Conservation (phyloP, 2,797 vertebrate species). For the Pipistrellus kuhlii region DNA sequence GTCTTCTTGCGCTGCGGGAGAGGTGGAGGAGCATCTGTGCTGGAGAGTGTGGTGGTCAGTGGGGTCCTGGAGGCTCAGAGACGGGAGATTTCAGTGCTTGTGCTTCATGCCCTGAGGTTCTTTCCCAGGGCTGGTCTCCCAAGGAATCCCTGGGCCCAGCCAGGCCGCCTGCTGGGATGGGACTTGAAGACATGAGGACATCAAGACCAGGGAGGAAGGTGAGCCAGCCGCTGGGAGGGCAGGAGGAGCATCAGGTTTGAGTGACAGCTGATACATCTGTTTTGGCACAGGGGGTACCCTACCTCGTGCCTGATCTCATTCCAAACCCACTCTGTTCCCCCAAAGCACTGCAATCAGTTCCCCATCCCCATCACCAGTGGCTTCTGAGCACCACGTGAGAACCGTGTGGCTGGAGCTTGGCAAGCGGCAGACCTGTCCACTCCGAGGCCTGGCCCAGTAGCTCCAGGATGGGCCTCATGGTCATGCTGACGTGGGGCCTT, state of each 20-base stretch:
- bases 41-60: fast-evolving
- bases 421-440: neutral
- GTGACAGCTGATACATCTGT: neutral
- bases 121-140: neutral
- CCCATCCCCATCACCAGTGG: neutral
- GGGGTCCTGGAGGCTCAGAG: neutral
- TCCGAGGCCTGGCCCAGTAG: neutral
- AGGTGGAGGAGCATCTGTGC: neutral
- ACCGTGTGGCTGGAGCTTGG: neutral
- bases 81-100: no score
- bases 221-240: neutral
- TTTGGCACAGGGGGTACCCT: neutral
- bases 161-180: no score
- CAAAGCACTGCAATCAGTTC: neutral
- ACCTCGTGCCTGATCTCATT: neutral
- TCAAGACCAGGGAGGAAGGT: neutral
- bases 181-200: neutral
- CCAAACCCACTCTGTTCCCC: neutral
- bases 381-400: neutral
- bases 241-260: neutral
- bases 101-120: neutral
- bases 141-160: neutral
- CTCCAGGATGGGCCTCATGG: fast-evolving
- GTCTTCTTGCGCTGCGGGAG: neutral
- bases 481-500: neutral